Evolutionary conservation across 2,113 vertebrate species (phyloP).

Genomic region (Malurus alboscapulatus): DNA sequence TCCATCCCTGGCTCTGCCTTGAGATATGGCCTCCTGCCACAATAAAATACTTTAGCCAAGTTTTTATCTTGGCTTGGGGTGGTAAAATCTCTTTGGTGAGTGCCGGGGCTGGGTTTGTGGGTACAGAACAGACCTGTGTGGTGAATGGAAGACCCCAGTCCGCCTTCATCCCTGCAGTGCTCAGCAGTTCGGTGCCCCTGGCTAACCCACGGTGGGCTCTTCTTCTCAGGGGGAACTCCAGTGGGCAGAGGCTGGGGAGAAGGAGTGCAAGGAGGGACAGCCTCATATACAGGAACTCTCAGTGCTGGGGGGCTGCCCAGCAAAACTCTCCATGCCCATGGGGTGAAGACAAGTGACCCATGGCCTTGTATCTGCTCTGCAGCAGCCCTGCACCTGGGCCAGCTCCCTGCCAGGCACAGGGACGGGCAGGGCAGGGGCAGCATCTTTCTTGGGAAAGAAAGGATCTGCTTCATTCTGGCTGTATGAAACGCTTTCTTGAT

Average conservation of each 20-base stretch:
- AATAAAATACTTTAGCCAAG: not conserved
- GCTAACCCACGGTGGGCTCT: accelerated
- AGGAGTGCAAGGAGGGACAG: not conserved
- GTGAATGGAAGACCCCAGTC: not conserved
- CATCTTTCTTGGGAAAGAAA: not conserved
- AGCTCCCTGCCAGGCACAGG: not conserved
- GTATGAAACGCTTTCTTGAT: not conserved
- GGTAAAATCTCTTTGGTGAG: not conserved
- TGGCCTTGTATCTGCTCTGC: accelerated
- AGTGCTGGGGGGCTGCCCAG: too few relatives aligned
- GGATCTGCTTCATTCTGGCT: not conserved
- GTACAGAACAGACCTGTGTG: not conserved
- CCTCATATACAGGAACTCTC: accelerated
- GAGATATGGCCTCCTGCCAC: not conserved
- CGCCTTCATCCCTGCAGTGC: not conserved
- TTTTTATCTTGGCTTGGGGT: not conserved
- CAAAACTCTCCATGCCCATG: accelerated
- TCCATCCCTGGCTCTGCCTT: not conserved
- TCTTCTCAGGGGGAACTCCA: not conserved
- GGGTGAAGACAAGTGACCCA: not conserved
- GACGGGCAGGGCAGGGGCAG: not conserved
- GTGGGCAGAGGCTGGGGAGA: not conserved
- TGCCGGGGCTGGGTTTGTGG: not conserved
- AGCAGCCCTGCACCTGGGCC: accelerated
- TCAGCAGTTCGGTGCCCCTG: accelerated